These are phyloP conservation scores for Drosophila sucinea DNA, from an alignment of 1,140 invertebrate genomes.

Conservation along the genomic window DNA sequence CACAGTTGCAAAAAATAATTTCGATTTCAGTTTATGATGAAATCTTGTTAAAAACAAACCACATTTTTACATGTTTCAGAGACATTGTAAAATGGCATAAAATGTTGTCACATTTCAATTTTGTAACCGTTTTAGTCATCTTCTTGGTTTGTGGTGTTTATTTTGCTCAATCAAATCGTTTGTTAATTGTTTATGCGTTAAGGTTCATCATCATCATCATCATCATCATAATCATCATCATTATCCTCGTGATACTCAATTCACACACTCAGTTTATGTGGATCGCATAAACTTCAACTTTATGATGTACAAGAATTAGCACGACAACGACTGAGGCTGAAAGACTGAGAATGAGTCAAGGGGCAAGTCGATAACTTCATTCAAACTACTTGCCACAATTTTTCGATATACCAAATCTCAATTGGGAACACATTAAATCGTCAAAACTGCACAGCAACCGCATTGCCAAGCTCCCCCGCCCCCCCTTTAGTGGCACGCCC, in stretches of 20 bases:
- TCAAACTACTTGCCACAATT: not conserved
- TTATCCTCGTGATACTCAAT: not conserved
- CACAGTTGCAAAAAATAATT: too few relatives aligned
- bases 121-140: too few relatives aligned
- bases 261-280: not conserved
- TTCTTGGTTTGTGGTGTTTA: too few relatives aligned
- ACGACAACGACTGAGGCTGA: not conserved
- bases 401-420: not conserved
- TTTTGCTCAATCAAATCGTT: not conserved
- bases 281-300: not conserved
- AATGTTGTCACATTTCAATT: too few relatives aligned
- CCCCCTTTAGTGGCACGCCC: not conserved
- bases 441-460: conserved; percentile 50
- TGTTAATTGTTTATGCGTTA: not conserved
- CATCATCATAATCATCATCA: not conserved
- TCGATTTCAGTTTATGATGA: too few relatives aligned
- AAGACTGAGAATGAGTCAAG: not conserved
- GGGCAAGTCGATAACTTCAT: conserved; percentile 3
- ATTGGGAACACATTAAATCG: conserved; percentile 63
- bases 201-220: not conserved
- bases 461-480: conserved; percentile 16
- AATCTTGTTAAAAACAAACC: too few relatives aligned
- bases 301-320: not conserved
- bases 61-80: too few relatives aligned
- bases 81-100: too few relatives aligned